Conservation (phyloP, 2,113 vertebrate species). For the Phaetusa simplex region DNA sequence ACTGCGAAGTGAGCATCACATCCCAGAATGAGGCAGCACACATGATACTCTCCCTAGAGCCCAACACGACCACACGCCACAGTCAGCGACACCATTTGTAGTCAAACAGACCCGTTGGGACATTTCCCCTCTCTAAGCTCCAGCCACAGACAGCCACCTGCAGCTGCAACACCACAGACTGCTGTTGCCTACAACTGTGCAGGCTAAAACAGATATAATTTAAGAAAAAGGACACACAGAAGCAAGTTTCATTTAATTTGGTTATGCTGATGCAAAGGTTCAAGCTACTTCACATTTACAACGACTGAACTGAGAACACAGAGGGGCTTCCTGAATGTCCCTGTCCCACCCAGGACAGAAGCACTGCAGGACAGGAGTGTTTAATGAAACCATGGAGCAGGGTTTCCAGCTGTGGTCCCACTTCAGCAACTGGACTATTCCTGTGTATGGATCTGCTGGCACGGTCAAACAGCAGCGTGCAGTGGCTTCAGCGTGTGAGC, state of each 20-base stretch:
- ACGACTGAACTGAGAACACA: neutral
- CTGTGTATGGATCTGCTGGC: neutral
- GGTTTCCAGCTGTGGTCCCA: neutral
- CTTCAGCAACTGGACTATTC: neutral
- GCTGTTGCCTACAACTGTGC: neutral
- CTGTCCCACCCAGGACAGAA: neutral
- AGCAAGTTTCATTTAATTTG: neutral
- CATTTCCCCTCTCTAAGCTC: neutral
- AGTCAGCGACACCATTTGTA: neutral
- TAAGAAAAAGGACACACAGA: neutral
- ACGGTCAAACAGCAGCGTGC: fast-evolving
- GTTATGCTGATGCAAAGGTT: neutral
- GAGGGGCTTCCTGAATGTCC: neutral
- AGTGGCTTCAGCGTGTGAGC: fast-evolving
- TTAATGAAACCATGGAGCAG: neutral
- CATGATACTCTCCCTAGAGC: neutral
- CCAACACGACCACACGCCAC: fast-evolving
- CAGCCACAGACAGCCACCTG: neutral
- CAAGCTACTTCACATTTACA: neutral
- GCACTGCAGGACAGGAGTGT: neutral
- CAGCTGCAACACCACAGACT: neutral
- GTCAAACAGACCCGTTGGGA: neutral
- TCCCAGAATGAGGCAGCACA: neutral
- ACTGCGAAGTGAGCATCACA: neutral
- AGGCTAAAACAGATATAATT: neutral